phyloP scores from a whole-genome alignment of 2,888 invertebrate species.

The Cryptophagus acutangulus region DNA sequence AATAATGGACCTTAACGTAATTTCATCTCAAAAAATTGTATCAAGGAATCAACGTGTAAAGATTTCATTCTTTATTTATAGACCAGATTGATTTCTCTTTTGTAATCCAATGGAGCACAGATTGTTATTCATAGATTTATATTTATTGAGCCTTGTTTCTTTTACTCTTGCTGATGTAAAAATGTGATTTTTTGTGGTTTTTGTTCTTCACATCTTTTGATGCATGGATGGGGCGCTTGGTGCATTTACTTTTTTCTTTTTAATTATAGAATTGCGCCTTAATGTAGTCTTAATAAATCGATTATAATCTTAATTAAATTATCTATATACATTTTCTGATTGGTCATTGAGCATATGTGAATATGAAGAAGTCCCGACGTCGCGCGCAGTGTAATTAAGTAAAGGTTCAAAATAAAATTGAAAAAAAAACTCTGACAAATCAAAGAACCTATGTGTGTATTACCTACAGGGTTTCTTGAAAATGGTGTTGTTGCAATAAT shows the following conservation, averaged over 20 bases:
- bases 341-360: slow-evolving; percentile 8
- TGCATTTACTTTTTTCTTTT: no score
- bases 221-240: no score
- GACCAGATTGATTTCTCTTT: slow-evolving; percentile 7
- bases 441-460: slow-evolving; percentile 1
- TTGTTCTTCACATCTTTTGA: no score
- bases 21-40: slow-evolving; percentile 9
- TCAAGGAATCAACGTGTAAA: slow-evolving; percentile 7
- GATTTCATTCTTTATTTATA: slow-evolving; percentile 8
- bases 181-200: no score
- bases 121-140: no score
- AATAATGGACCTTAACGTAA: slow-evolving; percentile 21
- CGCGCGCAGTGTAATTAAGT: slow-evolving; percentile 6
- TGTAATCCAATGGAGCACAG: slow-evolving; percentile 4
- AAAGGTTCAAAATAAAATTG: slow-evolving; percentile 5
- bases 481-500: slow-evolving; percentile 5
- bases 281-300: no score
- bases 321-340: slow-evolving; percentile 7
- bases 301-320: slow-evolving; percentile 9
- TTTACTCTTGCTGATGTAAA: no score
- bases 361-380: neutral
- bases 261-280: no score
- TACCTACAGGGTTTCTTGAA: slow-evolving; percentile 7
- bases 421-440: no score
- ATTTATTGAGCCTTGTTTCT: no score